Evolutionary conservation across 2,797 vertebrate species (phyloP), one percentile per base, ranked within the genome.

Genomic region (Kryptolebias ocellatus): DNA sequence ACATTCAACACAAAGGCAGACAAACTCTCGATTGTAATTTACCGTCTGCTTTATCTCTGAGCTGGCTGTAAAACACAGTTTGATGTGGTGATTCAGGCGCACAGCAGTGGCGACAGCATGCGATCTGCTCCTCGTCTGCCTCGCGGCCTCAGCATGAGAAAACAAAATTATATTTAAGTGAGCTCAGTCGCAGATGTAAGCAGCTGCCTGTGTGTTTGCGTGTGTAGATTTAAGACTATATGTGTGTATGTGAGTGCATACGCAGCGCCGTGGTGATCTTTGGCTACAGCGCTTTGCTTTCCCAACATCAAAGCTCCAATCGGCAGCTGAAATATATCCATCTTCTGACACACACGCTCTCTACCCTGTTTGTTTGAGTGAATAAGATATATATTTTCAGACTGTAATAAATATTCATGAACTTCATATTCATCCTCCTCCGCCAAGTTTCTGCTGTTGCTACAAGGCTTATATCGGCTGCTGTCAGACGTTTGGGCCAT

Each of bases 351-450:
- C 37, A 39, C 37, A 39, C 37, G 1, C 2, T 39, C 9, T 37
- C 63, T 20, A 62, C 44, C 24, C 10, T 45, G 51, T 76, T 76
- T 83, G 65, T 72, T 70, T 62, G 60, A 62, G 76, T 77, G 61
- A 90, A 87, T 72, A 81, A 63, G 16, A 77, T 34, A 39, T 39
- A 39, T 39, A 11, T 39, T 39, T 39, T 39, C 37, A 39, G 37
- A 39, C 10, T 11, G 70, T 58, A 45, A 61, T 90, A 60, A 81
- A 86, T 88, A 90, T 89, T 88, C 60, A 90, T 72, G 15, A 65
- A 42, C 34, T 53, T 54, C 64, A 54, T 73, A 75, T 67, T 77
- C 28, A 29, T 20, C 18, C 39, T 52, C 47, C 17, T 66, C 70
- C 68, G 79, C 76, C 67, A 71, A 75, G 60, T 81, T 51, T 44